phyloP scores from a whole-genome alignment of 2,888 invertebrate genomes.

The Sipha maydis region DNA sequence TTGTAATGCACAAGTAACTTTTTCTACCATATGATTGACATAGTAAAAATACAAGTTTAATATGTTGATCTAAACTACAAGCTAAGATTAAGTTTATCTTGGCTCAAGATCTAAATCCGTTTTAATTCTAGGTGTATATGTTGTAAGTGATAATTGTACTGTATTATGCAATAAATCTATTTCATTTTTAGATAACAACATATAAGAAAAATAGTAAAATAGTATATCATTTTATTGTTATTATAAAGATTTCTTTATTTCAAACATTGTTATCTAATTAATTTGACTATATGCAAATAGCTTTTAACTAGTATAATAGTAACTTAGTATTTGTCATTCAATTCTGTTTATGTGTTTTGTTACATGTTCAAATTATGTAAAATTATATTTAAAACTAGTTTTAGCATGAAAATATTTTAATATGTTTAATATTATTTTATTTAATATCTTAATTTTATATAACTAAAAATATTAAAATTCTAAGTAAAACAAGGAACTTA shows the following conservation, averaged over 20 bases:
- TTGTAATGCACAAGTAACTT: neutral
- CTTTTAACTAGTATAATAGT: too few relatives aligned
- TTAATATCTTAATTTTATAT: too few relatives aligned
- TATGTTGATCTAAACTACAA: neutral
- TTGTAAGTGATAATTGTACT: neutral
- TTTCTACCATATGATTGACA: neutral
- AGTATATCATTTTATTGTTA: neutral
- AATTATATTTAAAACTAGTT: too few relatives aligned
- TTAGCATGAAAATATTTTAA: too few relatives aligned
- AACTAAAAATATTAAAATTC: too few relatives aligned
- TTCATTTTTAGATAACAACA: slow-evolving; percentile 3
- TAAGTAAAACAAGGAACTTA: too few relatives aligned
- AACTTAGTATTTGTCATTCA: too few relatives aligned
- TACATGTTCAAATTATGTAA: too few relatives aligned
- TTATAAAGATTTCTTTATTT: neutral
- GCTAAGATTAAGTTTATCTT: too few relatives aligned
- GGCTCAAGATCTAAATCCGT: neutral
- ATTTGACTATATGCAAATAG: too few relatives aligned
- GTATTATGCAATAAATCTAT: slow-evolving; percentile 2
- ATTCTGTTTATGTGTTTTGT: too few relatives aligned
- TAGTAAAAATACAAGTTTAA: neutral
- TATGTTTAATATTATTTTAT: too few relatives aligned
- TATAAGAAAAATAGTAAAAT: neutral
- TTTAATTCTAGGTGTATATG: neutral
- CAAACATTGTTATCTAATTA: neutral